These are phyloP conservation scores for Nasua narica DNA, from an alignment of 2,797 vertebrate genomes.

Conservation along the genomic window DNA sequence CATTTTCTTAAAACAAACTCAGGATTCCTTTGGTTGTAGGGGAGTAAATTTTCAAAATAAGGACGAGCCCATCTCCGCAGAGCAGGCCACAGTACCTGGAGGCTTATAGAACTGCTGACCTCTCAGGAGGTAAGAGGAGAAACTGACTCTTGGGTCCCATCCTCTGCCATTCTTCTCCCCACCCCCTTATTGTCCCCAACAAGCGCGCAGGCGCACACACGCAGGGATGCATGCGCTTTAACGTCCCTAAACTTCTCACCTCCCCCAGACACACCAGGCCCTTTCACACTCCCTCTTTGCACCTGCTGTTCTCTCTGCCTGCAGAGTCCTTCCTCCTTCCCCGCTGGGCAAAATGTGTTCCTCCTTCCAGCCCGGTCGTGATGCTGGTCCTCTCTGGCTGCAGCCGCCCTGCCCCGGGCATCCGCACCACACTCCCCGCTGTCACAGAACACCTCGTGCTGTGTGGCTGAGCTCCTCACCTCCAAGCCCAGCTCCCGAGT, in stretches of 20 bases:
- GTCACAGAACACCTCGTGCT: neutral
- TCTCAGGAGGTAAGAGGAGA: constrained; percentile 25
- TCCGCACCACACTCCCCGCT: neutral
- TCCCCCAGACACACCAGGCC: constrained; percentile 30
- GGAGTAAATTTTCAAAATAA: constrained; percentile 10
- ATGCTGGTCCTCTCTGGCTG: neutral
- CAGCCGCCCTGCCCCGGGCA: neutral
- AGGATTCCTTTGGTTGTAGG: neutral
- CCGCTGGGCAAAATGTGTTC: neutral
- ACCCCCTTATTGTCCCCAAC: neutral
- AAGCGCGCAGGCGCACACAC: neutral
- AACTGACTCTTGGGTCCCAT: constrained; percentile 15
- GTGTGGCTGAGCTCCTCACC: neutral
- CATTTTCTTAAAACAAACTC: neutral
- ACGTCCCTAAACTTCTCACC: constrained; percentile 31
- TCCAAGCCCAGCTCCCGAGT: neutral
- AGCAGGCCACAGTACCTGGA: neutral
- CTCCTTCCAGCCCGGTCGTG: neutral
- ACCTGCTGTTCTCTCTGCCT: constrained; percentile 56
- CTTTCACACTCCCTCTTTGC: constrained; percentile 48
- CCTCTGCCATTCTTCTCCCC: neutral
- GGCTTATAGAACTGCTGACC: neutral
- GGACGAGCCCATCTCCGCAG: neutral
- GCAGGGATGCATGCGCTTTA: neutral
- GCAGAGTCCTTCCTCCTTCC: neutral